Base-by-base conservation (phyloP, 2,888 invertebrate species). In the Fissipunctia ypsillon region DNA sequence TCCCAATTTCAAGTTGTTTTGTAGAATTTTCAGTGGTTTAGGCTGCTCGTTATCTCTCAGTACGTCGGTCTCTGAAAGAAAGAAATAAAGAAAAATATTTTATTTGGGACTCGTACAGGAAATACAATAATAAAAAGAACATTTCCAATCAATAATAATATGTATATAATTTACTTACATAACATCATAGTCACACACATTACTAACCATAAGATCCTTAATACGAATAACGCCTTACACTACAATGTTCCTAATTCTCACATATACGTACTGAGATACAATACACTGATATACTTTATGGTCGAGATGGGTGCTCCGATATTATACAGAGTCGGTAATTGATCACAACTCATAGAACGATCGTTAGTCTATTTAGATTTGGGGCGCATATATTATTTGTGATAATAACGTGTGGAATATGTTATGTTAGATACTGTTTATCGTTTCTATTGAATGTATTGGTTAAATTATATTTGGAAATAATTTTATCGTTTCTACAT, bases 221-320 rank as follows among this genome's bases (percentile, higher is more conserved):
- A 61, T 50, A 73, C 50, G 66, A 68, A 72, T 59, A 65, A 35
- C 19, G 35, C 35, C 68, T 64, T 35, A 57, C 12, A 35, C 28
- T 61, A 45, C 28, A 22, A 48, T n/a, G 50, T 66, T 70, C 50
- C 69, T 81, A 75, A 76, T 73, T 70, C 54, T 54, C 43, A 50
- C 65, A 78, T 72, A 73, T 59, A 71, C 60, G 80, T 66, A 59
- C 59, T 64, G 59, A 76, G 80, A 85, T 84, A 79, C 80, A 90
- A 88, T 87, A 88, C 72, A 85, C 76, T 84, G 92, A 93, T 92
- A 93, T 76, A 76, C 84, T 88, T 87, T 91, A 92, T 90, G 88
- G 88, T 64, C 84, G 84, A 90, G 93, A 94, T 94, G 91, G 92
- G 92, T 77, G 84, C 83, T 76, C 82, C 80, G 93, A 94, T 93